Evolutionary conservation across 2,797 vertebrate genomes (phyloP).

Genomic region (Synanceia verrucosa): DNA sequence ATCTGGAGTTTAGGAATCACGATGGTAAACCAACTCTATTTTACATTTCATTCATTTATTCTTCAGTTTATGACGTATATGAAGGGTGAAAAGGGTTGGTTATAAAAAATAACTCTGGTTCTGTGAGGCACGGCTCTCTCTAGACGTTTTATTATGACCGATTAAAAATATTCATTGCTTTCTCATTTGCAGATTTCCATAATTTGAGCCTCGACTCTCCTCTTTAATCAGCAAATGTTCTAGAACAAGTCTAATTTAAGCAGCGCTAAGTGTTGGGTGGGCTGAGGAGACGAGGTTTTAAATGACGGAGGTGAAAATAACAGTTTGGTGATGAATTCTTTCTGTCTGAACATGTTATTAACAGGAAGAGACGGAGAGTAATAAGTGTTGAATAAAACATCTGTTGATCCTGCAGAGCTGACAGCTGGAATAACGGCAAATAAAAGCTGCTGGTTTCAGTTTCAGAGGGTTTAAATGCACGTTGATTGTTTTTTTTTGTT

Average conservation of each 20-base stretch:
- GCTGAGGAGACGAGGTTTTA: background rate
- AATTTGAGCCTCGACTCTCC: background rate
- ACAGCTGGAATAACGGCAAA: background rate
- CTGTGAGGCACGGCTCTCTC: background rate
- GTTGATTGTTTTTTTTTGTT: no score
- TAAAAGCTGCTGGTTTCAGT: background rate
- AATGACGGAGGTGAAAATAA: background rate
- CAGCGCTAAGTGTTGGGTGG: no score
- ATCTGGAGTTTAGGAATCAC: slow-evolving; percentile 99
- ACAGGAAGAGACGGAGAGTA: background rate
- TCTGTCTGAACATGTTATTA: background rate
- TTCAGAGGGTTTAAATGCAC: no score
- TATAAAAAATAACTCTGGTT: background rate
- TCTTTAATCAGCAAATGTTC: slow-evolving; percentile 8
- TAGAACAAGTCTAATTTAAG: no score
- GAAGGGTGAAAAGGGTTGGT: background rate
- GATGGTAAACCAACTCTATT: slow-evolving; percentile 83
- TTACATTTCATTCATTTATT: background rate
- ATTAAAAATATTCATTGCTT: slow-evolving; percentile 41
- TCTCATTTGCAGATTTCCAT: slow-evolving; percentile 18
- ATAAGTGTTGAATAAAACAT: background rate
- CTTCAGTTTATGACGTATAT: background rate
- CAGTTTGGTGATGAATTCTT: background rate
- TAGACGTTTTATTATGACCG: slow-evolving; percentile 31
- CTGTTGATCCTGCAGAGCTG: background rate